A percentile compares a stretch with the other conserved stretches of the same genome.
Evolutionary conservation across 2,113 vertebrate species (phyloP).

Genomic region (Oryzias woworae): DNA sequence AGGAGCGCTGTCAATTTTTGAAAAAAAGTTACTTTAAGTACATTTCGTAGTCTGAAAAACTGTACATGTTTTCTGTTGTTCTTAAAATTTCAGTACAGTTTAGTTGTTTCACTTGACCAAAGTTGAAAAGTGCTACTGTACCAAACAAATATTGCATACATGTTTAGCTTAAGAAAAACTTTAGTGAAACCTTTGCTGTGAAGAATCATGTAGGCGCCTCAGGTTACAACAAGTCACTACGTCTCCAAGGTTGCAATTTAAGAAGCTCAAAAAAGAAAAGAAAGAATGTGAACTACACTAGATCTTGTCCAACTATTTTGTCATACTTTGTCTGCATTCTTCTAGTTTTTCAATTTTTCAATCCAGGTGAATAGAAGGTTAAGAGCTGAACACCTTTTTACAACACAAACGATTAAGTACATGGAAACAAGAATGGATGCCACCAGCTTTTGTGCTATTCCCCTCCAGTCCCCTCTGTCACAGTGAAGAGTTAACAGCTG

Average conservation of each 20-base stretch:
- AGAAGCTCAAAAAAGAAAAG: constrained; percentile 28
- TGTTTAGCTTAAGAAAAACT: too few relatives aligned
- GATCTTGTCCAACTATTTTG: constrained; percentile 23
- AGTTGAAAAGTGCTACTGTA: too few relatives aligned
- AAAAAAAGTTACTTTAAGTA: too few relatives aligned
- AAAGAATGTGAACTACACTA: constrained; percentile 11
- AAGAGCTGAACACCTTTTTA: constrained; percentile 42
- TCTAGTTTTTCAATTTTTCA: constrained; percentile 1
- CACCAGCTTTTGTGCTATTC: constrained; percentile 1
- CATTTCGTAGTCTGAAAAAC: too few relatives aligned
- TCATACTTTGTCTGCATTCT: constrained; percentile 14
- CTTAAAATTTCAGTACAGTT: too few relatives aligned
- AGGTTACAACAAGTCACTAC: background rate
- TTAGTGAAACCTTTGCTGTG: too few relatives aligned
- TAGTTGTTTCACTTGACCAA: too few relatives aligned
- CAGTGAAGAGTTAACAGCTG: constrained; percentile 62
- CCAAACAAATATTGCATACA: too few relatives aligned
- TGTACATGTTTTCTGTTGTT: too few relatives aligned
- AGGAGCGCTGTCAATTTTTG: too few relatives aligned
- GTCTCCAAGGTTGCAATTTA: constrained; percentile 41
- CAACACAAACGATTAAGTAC: constrained; percentile 35
- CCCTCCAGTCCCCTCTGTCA: constrained; percentile 43
- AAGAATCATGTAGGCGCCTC: background rate
- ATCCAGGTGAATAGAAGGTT: constrained; percentile 46
- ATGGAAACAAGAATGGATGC: constrained; percentile 11